Base-by-base conservation (phyloP, 2,113 vertebrate species). In the Oncorhynchus tshawytscha region DNA sequence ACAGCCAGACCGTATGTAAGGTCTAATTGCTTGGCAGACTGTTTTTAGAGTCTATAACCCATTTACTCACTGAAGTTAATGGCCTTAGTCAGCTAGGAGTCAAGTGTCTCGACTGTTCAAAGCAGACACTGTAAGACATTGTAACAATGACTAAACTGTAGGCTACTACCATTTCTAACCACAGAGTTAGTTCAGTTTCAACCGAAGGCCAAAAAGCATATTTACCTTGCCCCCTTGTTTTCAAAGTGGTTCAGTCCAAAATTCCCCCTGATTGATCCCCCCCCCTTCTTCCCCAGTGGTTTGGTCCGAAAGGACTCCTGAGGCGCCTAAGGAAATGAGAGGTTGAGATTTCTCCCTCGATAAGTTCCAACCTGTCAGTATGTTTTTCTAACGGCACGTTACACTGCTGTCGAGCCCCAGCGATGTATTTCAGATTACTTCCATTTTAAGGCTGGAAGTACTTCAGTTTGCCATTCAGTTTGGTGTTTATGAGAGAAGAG, bases 261-360 rank as follows among this genome's bases (percentile, higher is more conserved):
- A 15, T 22, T 15, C 16, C 15, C 13, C 22, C 65, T 67, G 11
- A 15, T 67, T 24, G n/a, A 11, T 11, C n/a, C 59, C n/a, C 59
- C n/a, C 59, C 59, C 59, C 8, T 24, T 24, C 31, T 18, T 3
- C 51, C 4, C 15, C 4, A 49, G 25, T 39, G 70, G 24, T 34
- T 5, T 22, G 57, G 74, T 4, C 25, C 39, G 62, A 27, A 72
- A 71, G 34, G 82, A 80, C 71, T 67, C 16, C 20, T 29, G 82
- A 69, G 49, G 72, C 70, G 73, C 57, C 13, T 49, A 74, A 78
- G 85, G 88, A 91, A 91, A 90, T 91, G 84, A 90, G 82, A 81
- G 75, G 78, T 78, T 76, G 65, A 87, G 81, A 85, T 86, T 70
- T 71, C 59, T 39, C 45, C 0, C 67, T 67, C 65, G 71, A 84